Evolutionary conservation across 2,888 invertebrate species (phyloP).

Genomic region (Pelosia muscerda): DNA sequence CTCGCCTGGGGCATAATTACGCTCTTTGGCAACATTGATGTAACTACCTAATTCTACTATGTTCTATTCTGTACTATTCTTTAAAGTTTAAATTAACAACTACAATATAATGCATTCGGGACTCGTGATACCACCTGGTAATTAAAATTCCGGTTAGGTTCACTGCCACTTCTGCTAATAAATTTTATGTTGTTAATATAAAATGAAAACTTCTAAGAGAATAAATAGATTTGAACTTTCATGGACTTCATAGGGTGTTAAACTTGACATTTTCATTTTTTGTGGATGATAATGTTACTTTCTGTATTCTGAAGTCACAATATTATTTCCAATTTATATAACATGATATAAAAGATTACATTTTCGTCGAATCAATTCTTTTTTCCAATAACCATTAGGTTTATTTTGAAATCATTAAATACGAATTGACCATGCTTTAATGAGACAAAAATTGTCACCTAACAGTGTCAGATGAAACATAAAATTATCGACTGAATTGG

Average conservation of each 20-base stretch:
- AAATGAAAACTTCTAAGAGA: background rate
- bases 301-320: background rate
- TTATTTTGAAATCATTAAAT: slow-evolving; percentile 18
- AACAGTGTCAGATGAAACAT: slow-evolving; percentile 35
- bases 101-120: background rate
- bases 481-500: slow-evolving; percentile 54
- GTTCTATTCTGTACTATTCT: too few species aligned
- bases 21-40: background rate
- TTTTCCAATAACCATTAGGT: background rate
- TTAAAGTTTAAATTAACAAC: background rate
- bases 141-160: background rate
- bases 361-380: background rate
- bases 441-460: slow-evolving; percentile 26
- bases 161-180: background rate
- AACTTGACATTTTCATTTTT: background rate
- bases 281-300: background rate
- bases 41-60: background rate
- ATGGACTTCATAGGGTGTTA: background rate
- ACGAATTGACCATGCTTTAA: slow-evolving; percentile 32
- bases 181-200: background rate
- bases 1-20: background rate
- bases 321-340: background rate
- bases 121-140: background rate
- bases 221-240: background rate
- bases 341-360: background rate